phyloP scores from a whole-genome alignment of 2,888 invertebrate species.

The Biston betularia region DNA sequence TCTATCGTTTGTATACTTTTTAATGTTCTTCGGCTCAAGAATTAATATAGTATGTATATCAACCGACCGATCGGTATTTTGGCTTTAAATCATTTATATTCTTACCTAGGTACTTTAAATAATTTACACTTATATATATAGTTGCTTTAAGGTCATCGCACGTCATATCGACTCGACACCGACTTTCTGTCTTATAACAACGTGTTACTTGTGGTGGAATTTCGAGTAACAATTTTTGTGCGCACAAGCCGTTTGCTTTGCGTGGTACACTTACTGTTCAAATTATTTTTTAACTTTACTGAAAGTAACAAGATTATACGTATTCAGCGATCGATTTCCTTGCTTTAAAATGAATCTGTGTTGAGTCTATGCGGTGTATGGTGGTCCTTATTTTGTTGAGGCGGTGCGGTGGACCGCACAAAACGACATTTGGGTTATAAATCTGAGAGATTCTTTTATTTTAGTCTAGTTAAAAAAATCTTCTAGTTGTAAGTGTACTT shows the following conservation, averaged over 20 bases:
- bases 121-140: constrained; percentile 7
- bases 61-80: constrained; percentile 43
- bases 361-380: not conserved
- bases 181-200: not conserved
- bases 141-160: constrained; percentile 8
- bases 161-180: not conserved
- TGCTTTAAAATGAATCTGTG: not conserved
- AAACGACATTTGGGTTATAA: constrained; percentile 58
- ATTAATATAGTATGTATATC: constrained; percentile 37
- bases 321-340: not conserved
- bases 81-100: constrained; percentile 61
- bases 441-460: constrained; percentile 62
- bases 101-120: constrained; percentile 47
- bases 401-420: constrained; percentile 64
- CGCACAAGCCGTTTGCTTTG: no score
- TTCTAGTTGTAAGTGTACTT: constrained; percentile 46
- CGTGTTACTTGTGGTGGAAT: no score
- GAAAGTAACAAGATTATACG: no score
- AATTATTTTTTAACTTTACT: no score
- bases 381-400: constrained; percentile 34
- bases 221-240: no score
- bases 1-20: constrained; percentile 46
- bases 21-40: constrained; percentile 55
- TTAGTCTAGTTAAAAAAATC: constrained; percentile 40
- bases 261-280: no score